Evolutionary conservation across 2,113 vertebrate genomes (phyloP), one percentile per base, ranked within the genome.

Genomic region (Nycticebus coucang): DNA sequence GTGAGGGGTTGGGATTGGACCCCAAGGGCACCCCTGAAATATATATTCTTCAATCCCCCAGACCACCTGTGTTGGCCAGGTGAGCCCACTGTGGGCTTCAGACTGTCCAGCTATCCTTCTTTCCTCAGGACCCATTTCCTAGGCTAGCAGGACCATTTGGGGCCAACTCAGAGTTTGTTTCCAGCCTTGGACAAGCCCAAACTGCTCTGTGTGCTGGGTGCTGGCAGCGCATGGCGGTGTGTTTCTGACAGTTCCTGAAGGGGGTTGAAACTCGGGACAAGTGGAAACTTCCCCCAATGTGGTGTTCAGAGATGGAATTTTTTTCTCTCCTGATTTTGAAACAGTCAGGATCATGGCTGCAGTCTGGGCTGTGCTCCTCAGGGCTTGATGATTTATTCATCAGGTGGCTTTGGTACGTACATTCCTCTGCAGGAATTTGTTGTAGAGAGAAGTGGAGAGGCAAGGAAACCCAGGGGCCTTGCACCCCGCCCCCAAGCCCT

Each of bases 251-350:
- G 95, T 80, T 92, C 91, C 97, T 0, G 75, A 95, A 96, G 95
- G 95, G 74, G 93, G 87, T 95, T 97, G 93, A 95, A 91, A 92
- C 55, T 6, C 75, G 83, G 97, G 93, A 89, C 97, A 96, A 97
- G 96, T 96, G 96, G 96, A 96, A 98, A 98, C 95, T 95, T 94
- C 93, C 97, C 97, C 97, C 93, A 30, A 0, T 2, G 80, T 92
- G 60, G 60, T 53, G 89, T 93, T 93, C 93, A 78, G 86, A 81
- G 83, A 87, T 84, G 93, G 93, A 92, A 91, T 93, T 94, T 77
- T 83, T 80, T 33, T n/a, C 37, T 33, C 55, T 68, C 81, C 33
- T 33, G 72, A 12, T 94, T 93, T 93, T 97, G 88, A 96, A 96
- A 94, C 35, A 21, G 37, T 91, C 66, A 12, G 74, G 74, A 83